Conservation (phyloP, 2,888 invertebrate species). For the Campaea margaritaria region DNA sequence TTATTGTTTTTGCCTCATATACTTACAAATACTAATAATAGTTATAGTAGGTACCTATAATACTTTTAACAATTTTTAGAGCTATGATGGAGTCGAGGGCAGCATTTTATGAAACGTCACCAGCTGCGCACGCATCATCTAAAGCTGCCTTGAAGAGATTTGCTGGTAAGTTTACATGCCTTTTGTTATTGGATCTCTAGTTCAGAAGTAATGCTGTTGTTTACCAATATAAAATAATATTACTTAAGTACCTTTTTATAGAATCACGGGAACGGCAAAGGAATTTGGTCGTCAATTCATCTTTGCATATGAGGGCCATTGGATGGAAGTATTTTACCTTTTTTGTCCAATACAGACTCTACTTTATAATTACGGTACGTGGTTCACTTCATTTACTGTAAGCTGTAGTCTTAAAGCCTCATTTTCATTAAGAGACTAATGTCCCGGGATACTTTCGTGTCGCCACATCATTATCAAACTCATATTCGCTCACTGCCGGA, state of each 20-base stretch:
- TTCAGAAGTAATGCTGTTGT: too few relatives aligned
- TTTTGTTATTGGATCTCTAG: too few relatives aligned
- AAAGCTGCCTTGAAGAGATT: slow-evolving; percentile 51
- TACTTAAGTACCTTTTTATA: slow-evolving; percentile 38
- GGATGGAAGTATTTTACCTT: slow-evolving; percentile 64
- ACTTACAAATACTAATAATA: too few relatives aligned
- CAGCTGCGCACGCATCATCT: slow-evolving; percentile 23
- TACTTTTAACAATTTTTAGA: slow-evolving; percentile 44
- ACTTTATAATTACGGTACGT: slow-evolving; percentile 60
- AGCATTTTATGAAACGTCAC: slow-evolving; percentile 28
- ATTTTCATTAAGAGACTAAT: too few relatives aligned
- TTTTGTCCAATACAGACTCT: slow-evolving; percentile 54
- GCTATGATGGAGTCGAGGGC: slow-evolving; percentile 58
- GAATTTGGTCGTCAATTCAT: slow-evolving; percentile 30
- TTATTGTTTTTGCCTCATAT: too few relatives aligned
- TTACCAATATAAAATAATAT: too few relatives aligned
- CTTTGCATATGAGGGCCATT: slow-evolving; percentile 50
- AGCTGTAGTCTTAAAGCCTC: too few relatives aligned
- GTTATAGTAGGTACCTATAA: too few relatives aligned
- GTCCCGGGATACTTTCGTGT: too few relatives aligned
- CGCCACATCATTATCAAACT: too few relatives aligned
- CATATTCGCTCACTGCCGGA: too few relatives aligned
- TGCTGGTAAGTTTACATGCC: slow-evolving; percentile 42
- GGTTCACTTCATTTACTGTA: background rate
- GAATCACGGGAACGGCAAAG: slow-evolving; percentile 55